Conservation (phyloP, 2,113 vertebrate genomes). For the Lasiurus cinereus region DNA sequence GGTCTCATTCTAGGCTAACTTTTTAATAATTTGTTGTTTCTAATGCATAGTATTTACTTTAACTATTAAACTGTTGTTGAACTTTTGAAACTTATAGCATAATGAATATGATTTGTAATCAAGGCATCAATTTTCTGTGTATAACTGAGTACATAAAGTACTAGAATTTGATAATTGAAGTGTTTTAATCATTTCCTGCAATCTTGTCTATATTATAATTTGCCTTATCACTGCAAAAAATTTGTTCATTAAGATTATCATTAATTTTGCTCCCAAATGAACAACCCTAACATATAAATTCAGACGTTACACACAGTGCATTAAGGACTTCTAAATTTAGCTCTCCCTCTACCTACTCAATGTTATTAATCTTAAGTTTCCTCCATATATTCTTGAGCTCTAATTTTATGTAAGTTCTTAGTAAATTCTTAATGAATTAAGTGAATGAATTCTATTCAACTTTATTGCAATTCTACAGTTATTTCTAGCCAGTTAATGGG, state of each 20-base stretch:
- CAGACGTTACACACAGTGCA: background rate
- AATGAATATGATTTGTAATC: slow-evolving; percentile 21
- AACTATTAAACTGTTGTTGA: background rate
- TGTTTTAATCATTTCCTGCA: background rate
- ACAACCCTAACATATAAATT: background rate
- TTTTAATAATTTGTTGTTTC: background rate
- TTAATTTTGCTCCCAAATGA: slow-evolving; percentile 9
- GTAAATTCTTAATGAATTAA: background rate
- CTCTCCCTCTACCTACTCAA: background rate
- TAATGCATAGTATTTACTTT: background rate
- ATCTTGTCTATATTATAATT: background rate
- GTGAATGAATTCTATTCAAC: background rate
- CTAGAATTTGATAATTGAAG: background rate
- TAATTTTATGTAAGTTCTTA: background rate
- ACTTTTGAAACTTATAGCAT: background rate
- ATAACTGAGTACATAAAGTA: background rate
- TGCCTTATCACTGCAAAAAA: background rate
- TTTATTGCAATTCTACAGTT: background rate
- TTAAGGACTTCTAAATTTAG: background rate
- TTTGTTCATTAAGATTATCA: background rate
- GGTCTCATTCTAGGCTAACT: background rate
- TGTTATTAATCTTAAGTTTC: background rate
- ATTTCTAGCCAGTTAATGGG: background rate
- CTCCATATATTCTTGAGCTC: background rate
- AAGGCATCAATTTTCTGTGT: background rate